Evolutionary conservation across 92 coral and sea anemone genomes (phyloP).

Genomic region (Epizoanthus rinbou): DNA sequence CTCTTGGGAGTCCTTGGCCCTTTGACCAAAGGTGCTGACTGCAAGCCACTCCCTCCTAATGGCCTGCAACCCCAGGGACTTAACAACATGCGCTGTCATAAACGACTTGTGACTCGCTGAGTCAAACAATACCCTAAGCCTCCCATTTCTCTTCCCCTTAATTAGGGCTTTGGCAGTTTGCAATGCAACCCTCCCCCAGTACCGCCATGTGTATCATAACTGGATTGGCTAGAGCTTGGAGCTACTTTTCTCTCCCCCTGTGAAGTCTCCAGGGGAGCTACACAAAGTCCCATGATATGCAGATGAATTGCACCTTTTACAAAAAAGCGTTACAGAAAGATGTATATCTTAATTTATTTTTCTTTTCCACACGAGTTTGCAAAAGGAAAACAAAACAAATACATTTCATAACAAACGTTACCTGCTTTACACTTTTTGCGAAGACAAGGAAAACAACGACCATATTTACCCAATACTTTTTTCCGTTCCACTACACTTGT

Average conservation of each 20-base stretch:
- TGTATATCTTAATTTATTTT: background rate
- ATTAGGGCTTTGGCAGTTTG: constrained; percentile 58
- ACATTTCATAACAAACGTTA: too few species aligned
- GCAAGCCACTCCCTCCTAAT: constrained; percentile 36
- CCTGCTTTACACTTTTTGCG: constrained; percentile 27
- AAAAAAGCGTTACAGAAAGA: constrained; percentile 18
- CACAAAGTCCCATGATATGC: too few species aligned
- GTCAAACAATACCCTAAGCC: constrained; percentile 45
- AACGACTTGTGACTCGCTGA: constrained; percentile 48
- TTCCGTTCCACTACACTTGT: constrained; percentile 30
- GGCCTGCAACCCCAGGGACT: background rate
- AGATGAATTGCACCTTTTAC: too few species aligned
- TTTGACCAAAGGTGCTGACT: constrained; percentile 34
- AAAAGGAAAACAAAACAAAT: too few species aligned
- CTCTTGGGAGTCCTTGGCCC: constrained; percentile 31
- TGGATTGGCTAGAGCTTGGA: background rate
- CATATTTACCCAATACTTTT: constrained; percentile 8
- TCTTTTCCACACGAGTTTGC: too few species aligned
- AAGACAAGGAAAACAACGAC: constrained; percentile 19
- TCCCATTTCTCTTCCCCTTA: background rate
- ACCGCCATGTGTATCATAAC: constrained; percentile 43
- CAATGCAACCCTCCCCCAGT: constrained; percentile 53
- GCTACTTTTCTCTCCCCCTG: too few species aligned
- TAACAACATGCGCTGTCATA: constrained; percentile 7
- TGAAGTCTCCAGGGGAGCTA: too few species aligned